Base-by-base conservation (phyloP, 2,113 vertebrate genomes). In the Anhinga rufa region DNA sequence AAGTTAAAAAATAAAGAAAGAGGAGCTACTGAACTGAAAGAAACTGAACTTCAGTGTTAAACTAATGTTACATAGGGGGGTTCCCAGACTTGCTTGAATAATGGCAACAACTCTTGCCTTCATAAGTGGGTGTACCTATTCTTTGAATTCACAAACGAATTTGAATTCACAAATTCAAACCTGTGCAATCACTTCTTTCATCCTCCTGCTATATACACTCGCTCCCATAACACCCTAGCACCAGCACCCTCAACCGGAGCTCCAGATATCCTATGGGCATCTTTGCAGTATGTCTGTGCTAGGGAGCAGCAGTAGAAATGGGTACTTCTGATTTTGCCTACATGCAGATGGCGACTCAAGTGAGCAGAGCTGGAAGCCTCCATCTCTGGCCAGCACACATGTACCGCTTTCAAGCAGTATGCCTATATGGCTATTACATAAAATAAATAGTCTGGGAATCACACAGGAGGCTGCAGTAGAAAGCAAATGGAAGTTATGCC, bases 311-410 rank as follows among this genome's bases (percentile, higher is more conserved):
- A 29, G 18, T 1, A 75, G 46, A 24, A 81, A 71, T 1, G 10
- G 34, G 22, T 20, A 32, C 25, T 75, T 51, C 29, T 70, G 55
- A 38, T 74, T 86, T 62, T 86, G 62, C 42, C 68, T 51, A 1
- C 0, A 0, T 11, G 44, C 20, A 49, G 46, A 29, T 1, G 7
- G 11, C 5, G 0, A 78, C 51, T 44, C 22, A 19, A 54, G 32
- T 9, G 12, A 89, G 17, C 21, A 61, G 66, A 72, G 31, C 62
- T 83, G 49, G 70, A 68, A 90, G 85, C 19, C 0, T 0, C 17
- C 58, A 51, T 17, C 38, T 62, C 42, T 51, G 20, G 38, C 44
- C 4, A 2, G 34, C 60, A 61, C 58, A 65, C 5, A 2, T 0
- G 2, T 32, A 52, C 14, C 14, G 9, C 77, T 64, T 83, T 54